A percentile compares a stretch with the other conserved stretches of the same genome.
Evolutionary conservation across 2,113 vertebrate genomes (phyloP).

Genomic region (Triplophysa rosa): DNA sequence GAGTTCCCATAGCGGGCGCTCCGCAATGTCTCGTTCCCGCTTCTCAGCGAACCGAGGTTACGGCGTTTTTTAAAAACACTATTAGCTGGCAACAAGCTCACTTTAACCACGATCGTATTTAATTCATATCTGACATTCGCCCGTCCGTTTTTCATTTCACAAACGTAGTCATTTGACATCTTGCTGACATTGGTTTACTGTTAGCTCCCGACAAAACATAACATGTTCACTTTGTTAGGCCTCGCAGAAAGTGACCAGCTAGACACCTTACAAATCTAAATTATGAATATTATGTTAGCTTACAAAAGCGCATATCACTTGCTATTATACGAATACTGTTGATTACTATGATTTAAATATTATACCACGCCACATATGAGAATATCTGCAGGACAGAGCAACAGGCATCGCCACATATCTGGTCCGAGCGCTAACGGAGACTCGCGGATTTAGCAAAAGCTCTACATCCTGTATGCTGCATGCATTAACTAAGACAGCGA

Average conservation of each 20-base stretch:
- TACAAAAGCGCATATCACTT: background rate
- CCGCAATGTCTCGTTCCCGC: too few relatives aligned
- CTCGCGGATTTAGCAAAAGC: conserved; percentile 16
- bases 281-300: background rate
- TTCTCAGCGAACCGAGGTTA: too few relatives aligned
- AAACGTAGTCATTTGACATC: background rate
- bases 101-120: background rate
- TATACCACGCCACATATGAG: background rate
- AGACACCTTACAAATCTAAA: background rate
- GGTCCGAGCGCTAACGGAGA: conserved; percentile 11
- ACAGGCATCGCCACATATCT: background rate
- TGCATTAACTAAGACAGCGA: background rate
- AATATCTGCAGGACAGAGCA: background rate
- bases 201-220: background rate
- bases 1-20: too few relatives aligned
- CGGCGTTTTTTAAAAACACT: too few relatives aligned
- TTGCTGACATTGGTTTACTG: background rate
- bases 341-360: background rate
- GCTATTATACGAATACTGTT: background rate
- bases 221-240: conserved; percentile 12
- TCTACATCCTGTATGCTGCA: conserved; percentile 15
- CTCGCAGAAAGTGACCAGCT: conserved; percentile 6
- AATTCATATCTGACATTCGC: background rate
- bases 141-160: background rate
- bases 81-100: background rate